Conservation (phyloP, 2,888 invertebrate genomes). For the Autographa gamma region DNA sequence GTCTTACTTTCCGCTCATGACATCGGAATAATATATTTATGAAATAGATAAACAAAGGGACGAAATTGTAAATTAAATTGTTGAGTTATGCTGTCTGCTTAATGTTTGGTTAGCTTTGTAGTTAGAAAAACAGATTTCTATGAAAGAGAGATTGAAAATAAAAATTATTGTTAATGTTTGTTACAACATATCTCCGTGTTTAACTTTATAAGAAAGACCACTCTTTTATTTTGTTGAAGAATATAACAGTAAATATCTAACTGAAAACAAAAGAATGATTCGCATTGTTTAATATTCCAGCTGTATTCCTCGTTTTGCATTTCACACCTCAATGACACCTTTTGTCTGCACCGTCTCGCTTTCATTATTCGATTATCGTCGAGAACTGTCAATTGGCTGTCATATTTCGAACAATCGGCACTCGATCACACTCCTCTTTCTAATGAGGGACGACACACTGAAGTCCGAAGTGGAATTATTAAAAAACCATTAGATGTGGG, state of each 20-base stretch:
- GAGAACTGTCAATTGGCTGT: slow-evolving; percentile 84
- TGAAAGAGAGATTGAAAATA: slow-evolving; percentile 12
- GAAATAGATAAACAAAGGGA: slow-evolving; percentile 72
- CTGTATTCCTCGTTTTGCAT: slow-evolving; percentile 49
- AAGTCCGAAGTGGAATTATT: slow-evolving; percentile 83
- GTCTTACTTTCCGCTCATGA: slow-evolving; percentile 86
- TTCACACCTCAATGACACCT: slow-evolving; percentile 66
- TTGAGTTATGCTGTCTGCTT: slow-evolving; percentile 46
- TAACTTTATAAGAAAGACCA: neutral
- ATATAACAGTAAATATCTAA: neutral
- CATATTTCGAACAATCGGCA: slow-evolving; percentile 81
- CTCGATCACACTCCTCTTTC: slow-evolving; percentile 78
- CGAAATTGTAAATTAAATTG: slow-evolving; percentile 53
- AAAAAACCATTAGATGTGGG: slow-evolving; percentile 87
- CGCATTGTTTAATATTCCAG: slow-evolving; percentile 56
- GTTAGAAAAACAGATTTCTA: slow-evolving; percentile 16
- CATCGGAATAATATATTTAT: slow-evolving; percentile 79
- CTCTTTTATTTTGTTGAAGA: neutral
- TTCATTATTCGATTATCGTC: slow-evolving; percentile 78
- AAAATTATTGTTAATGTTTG: neutral
- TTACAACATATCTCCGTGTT: neutral
- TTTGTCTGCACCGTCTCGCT: slow-evolving; percentile 64
- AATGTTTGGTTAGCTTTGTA: slow-evolving; percentile 37
- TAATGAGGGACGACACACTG: slow-evolving; percentile 75
- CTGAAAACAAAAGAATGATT: slow-evolving; percentile 33